These are phyloP conservation scores for Chaetophractus vellerosus DNA, from an alignment of 2,797 vertebrate species.

Conservation along the genomic window DNA sequence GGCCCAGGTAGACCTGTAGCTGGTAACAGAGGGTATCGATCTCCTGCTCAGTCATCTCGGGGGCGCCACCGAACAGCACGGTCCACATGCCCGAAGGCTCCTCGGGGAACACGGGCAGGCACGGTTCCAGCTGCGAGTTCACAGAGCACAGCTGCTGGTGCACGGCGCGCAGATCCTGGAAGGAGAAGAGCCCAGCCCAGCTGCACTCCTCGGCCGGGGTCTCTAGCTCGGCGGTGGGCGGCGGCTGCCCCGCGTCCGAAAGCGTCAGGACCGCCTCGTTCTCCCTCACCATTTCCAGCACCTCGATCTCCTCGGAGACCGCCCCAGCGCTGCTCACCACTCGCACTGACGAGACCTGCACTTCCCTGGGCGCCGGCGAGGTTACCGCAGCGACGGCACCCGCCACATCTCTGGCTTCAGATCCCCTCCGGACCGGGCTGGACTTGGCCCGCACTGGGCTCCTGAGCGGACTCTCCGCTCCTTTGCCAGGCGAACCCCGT, in stretches of 20 bases:
- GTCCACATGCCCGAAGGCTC: constrained; percentile 96
- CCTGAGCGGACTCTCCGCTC: constrained; percentile 54
- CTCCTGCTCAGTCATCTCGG: constrained; percentile 90
- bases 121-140: constrained; percentile 96
- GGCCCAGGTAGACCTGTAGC: constrained; percentile 97
- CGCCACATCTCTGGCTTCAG: constrained; percentile 43
- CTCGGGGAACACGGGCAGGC: constrained; percentile 95
- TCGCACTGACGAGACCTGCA: constrained; percentile 76
- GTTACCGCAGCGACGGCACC: background rate
- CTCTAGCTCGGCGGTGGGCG: constrained; percentile 85
- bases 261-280: constrained; percentile 70
- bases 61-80: constrained; percentile 94
- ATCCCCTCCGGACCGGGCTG: constrained; percentile 37
- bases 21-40: constrained; percentile 94
- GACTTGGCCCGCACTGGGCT: constrained; percentile 66
- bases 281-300: constrained; percentile 85
- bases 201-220: constrained; percentile 94
- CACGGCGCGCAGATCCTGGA: constrained; percentile 95
- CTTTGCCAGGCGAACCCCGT: constrained; percentile 40
- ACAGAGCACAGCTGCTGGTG: constrained; percentile 97
- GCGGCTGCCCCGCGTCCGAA: constrained; percentile 57
- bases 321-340: constrained; percentile 76
- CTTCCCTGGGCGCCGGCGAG: constrained; percentile 31
- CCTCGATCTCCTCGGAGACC: constrained; percentile 79
- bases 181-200: constrained; percentile 98